Base-by-base conservation (phyloP, 2,888 invertebrate species). In the Megaustenia siamemsis region DNA sequence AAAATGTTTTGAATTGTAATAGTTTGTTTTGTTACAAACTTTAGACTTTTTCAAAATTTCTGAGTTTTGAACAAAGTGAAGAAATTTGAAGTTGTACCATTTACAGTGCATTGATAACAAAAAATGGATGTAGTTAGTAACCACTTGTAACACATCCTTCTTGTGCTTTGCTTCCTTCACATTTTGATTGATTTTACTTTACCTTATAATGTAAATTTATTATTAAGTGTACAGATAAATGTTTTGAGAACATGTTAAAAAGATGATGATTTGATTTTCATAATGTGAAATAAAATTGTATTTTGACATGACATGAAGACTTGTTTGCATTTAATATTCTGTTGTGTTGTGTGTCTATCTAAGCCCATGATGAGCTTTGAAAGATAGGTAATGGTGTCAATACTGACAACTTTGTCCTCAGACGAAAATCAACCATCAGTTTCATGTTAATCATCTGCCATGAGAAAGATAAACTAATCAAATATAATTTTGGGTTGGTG, bases 301-400 rank as follows among this genome's bases (percentile, higher is more conserved):
- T 82, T 82, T 82, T 82, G 73, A 73, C 63, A 73, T 45, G 45
- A 81, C 32, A 28, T 35, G 28, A 56, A 40, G 18, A 40, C 5
- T 66, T 49, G 69, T 76, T 83, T 76, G 75, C 76, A 77, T 83
- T 76, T 76, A 35, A 75, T 82, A 76, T 66, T 80, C 49, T 81
- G 45, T 63, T 84, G 85, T 85, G 81, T 43, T 85, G 81, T 81
- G 85, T 81, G 76, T 76, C 80, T 63, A 32, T 53, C n/a, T 28
- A 40, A 49, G 66, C 56, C 38, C 43, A 45, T 69, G 28, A 3
- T 45, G 66, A 49, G 40, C 45, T 71, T 73, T 73, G 60, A 60
- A 63, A 68, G 28, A 75, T 78, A 75, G 85, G 85, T 85, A 85
- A 85, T 85, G 85, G 85, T 85, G 85, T 85, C 85, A 76, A 66